Percentiles rank a stretch among this genome's conserved stretches.
Conservation (phyloP, 2,113 vertebrate species). For the Axis porcinus region DNA sequence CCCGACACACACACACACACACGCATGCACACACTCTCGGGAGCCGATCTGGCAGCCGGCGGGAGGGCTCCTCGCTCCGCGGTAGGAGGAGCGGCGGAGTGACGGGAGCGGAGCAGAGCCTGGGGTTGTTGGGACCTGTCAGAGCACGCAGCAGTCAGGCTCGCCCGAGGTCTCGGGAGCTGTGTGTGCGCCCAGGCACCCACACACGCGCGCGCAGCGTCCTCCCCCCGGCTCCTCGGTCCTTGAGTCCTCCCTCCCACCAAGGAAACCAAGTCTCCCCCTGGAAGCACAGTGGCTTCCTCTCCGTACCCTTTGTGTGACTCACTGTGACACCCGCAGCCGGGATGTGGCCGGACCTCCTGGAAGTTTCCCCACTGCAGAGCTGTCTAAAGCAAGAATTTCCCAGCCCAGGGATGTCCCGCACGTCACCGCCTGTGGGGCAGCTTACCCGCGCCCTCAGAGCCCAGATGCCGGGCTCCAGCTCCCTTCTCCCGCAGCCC, state of each 20-base stretch:
- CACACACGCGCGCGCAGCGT: background rate
- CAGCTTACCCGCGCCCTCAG: background rate
- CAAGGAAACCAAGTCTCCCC: background rate
- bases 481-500: background rate
- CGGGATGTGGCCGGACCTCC: accelerated
- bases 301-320: background rate
- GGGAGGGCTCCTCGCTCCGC: background rate
- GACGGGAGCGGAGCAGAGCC: background rate
- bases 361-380: background rate
- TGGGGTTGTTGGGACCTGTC: constrained; percentile 58
- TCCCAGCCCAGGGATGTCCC: background rate
- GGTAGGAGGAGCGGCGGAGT: background rate
- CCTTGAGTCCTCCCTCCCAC: background rate
- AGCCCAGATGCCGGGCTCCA: background rate
- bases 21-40: background rate
- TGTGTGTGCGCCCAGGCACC: background rate
- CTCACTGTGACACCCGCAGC: background rate
- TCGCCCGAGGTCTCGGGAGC: background rate
- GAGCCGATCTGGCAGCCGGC: background rate
- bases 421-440: background rate
- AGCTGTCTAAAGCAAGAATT: background rate
- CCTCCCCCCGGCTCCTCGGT: background rate
- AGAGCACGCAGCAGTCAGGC: constrained; percentile 47
- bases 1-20: background rate
- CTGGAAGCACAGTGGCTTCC: background rate